Base-by-base conservation (phyloP, 2,888 invertebrate species). In the Cryptus viduatorius region DNA sequence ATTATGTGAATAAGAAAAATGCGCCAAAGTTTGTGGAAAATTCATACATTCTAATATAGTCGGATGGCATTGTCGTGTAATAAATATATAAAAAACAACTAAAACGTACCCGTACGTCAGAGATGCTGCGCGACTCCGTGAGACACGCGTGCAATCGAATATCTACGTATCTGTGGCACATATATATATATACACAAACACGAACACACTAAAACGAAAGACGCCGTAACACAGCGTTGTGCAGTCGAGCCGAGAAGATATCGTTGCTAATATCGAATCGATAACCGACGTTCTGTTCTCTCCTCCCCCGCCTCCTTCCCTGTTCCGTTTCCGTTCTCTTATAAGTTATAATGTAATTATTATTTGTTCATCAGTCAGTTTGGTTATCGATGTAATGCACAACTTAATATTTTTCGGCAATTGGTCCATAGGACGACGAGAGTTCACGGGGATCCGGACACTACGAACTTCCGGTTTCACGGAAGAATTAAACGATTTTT, bases 241-340 rank as follows among this genome's bases (percentile, higher is more conserved):
- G 84, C 84, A 84, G 80, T 64, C 81, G 82, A 82, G 82, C 65
- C 78, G 81, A 67, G 81, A 84, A 84, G 84, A 84, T 84, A 84
- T 84, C 84, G 82, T 82, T 84, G 84, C 84, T 84, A 84, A 84
- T 84, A 84, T 84, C 79, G 84, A 84, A 84, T 84, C 84, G 84
- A 84, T 84, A 84, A 84, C 81, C 73, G 73, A 73, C 84, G 61
- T 59, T 64, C n/a, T 7, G 37, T 48, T 8, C 37, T 37, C 37
- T 37, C 37, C 37, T 7, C 37, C 19, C 59, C 79, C 75, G 14
- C 48, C 76, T 29, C 7, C 67, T 14, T 19, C 19, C n/a, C 71
- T 19, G 31, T 42, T 19, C 37, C 65, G 16, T 31, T 7, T 16
- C 16, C 53, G 31, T 12, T 50, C 24, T 16, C 37, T 50, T 37